Base-by-base conservation (phyloP, 1,140 invertebrate species). In the Metaphire vulgaris region DNA sequence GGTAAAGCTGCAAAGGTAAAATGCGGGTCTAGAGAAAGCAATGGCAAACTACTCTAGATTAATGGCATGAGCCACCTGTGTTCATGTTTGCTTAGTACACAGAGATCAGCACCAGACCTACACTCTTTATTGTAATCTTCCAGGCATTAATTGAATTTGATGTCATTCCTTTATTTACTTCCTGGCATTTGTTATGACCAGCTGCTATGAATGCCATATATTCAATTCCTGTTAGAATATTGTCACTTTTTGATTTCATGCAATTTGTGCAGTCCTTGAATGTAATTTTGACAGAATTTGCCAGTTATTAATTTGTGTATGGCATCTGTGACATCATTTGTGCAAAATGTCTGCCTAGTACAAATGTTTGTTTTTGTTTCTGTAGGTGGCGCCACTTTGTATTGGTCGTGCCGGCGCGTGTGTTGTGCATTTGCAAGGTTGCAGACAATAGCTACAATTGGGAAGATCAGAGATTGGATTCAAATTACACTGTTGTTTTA, bases 361-460 rank as follows among this genome's bases (percentile, higher is more conserved):
- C 6, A 6, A 12, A 12, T 56, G 41, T 56, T 56, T 12, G 6
- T 56, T 21, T 64, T 2, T 82, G 31, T 66, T 72, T 32, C 80
- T 81, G 33, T 82, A 90, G 89, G 88, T 93, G 76, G 88, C 92
- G 33, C 89, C 92, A 21, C 87, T 96, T 68, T 91, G 90, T 80
- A 91, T 90, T 33, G 92, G 92, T 65, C 88, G 93, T 78, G 93
- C 93, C 71, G 93, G 93, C 74, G 92, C 93, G 69, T 94, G 93
- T 83, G 91, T 95, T 21, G 92, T 95, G 33, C 89, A 88, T 68
- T 83, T 88, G 21, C 33, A 6, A 56, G 41, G 41, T 56, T 12
- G 41, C 41, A 56, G 41, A 56, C 41, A 21, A 56, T 21, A 56
- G 41, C 41, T 56, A 56, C 6, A 21, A 6, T 12, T 6, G 21